phyloP scores from a whole-genome alignment of 53 echinoderm and acorn worm species.

The Echinarachnius parma region DNA sequence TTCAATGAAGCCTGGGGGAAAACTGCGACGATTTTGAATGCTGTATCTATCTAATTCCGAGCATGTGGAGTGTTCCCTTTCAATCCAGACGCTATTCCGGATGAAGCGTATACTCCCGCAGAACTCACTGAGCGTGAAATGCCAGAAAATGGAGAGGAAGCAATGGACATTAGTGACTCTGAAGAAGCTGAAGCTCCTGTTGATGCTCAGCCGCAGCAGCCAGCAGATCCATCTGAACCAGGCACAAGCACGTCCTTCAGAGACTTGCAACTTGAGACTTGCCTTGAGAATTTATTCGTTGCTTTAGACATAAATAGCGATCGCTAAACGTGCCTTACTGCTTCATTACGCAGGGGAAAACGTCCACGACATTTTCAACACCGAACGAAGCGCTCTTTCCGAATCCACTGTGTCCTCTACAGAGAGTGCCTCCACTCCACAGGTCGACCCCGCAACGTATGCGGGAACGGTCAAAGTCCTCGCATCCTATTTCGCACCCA shows the following conservation, averaged over 20 bases:
- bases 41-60: slow-evolving; percentile 34
- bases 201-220: background rate
- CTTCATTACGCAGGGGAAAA: slow-evolving; percentile 2
- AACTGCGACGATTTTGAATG: slow-evolving; percentile 39
- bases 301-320: background rate
- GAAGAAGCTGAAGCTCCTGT: background rate
- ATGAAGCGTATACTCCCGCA: slow-evolving; percentile 36
- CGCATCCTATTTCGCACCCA: slow-evolving; percentile 1
- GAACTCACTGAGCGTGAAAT: slow-evolving; percentile 19
- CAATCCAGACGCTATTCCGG: slow-evolving; percentile 37
- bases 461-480: background rate
- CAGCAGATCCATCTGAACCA: background rate
- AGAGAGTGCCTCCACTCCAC: background rate
- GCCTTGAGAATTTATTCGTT: slow-evolving; percentile 2
- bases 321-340: background rate
- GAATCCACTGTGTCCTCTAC: background rate
- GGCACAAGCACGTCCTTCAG: background rate
- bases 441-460: background rate
- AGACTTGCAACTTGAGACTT: background rate
- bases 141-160: background rate
- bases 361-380: background rate
- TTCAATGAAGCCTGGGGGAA: slow-evolving; percentile 48
- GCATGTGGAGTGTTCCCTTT: slow-evolving; percentile 50
- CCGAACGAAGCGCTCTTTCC: background rate
- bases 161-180: background rate